Base-by-base conservation (phyloP, 1,140 invertebrate genomes). In the Neocloeon triangulifer region DNA sequence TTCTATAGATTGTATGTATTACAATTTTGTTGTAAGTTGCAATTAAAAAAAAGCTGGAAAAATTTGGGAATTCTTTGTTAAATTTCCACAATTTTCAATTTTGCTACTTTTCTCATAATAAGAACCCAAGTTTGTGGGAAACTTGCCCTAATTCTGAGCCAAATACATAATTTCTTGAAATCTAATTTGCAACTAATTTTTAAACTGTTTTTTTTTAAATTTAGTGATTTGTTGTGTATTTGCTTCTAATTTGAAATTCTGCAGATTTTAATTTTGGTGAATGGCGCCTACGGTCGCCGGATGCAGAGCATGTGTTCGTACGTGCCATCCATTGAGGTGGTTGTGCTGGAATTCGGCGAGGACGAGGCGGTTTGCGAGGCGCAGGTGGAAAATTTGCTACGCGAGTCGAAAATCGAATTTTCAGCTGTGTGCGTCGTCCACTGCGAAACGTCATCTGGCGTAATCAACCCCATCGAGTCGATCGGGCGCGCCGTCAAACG, bases 371-470 rank as follows among this genome's bases (percentile, higher is more conserved):
- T 30, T 6, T 26, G 30, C 9, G 18, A 23, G 6, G 19, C 28
- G 5, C 29, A 35, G 34, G 34, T 29, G 15, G 8, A 30, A 5
- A 13, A 13, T 7, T 5, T 30, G 12, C n/a, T 13, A 8, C 13
- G 2, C 34, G 30, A 29, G 34, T 35, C 18, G 12, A 19, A 25
- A 29, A 35, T 19, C 9, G 5, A 22, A n/a, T n/a, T n/a, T n/a
- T n/a, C n/a, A n/a, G n/a, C 46, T n/a, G 50, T 59, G 20, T 40
- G 46, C 15, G 42, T 56, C 2, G 52, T 60, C 4, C 60, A 62
- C 34, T 59, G 55, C 42, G 60, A 62, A 37, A 62, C 60, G 8
- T 58, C 51, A 30, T 53, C 48, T 18, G 60, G 60, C 7, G 44
- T 58, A 6, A 36, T 62, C n/a, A 61, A 61, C 42, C 52, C 52